Evolutionary conservation across 1,140 invertebrate species (phyloP).

Genomic region (Vanessa atalanta): DNA sequence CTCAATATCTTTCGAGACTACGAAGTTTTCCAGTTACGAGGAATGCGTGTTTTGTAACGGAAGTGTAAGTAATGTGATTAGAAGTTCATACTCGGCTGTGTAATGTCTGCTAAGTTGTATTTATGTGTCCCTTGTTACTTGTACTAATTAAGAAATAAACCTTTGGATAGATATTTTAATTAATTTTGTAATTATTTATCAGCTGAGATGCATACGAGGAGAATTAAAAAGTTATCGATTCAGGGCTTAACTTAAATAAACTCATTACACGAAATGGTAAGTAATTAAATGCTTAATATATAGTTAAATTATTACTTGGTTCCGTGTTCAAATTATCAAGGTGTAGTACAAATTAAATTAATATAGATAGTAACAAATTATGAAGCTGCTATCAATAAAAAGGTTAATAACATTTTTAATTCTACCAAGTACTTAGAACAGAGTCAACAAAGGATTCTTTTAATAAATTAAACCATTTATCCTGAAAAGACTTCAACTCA

Average conservation of each 20-base stretch:
- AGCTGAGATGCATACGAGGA: background rate
- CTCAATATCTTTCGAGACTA: background rate
- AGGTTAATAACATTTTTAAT: background rate
- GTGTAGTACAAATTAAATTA: background rate
- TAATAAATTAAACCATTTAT: constrained; percentile 25
- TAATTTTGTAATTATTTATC: background rate
- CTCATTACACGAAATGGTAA: background rate
- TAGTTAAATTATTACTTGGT: background rate
- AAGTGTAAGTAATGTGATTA: background rate
- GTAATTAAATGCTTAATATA: too few relatives aligned
- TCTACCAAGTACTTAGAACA: background rate
- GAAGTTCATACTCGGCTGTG: background rate
- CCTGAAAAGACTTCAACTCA: constrained; percentile 5
- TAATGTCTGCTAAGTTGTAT: constrained; percentile 4
- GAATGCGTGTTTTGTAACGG: background rate
- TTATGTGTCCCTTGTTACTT: constrained; percentile 3
- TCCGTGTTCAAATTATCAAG: background rate
- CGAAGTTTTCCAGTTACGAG: background rate
- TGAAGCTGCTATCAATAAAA: background rate
- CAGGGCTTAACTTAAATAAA: background rate
- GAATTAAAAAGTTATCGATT: background rate
- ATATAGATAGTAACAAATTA: background rate
- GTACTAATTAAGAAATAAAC: constrained; percentile 2
- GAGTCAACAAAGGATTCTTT: background rate
- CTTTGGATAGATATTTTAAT: background rate